Evolutionary conservation across 1,140 invertebrate species (phyloP).

Genomic region (Cotesia typhae): DNA sequence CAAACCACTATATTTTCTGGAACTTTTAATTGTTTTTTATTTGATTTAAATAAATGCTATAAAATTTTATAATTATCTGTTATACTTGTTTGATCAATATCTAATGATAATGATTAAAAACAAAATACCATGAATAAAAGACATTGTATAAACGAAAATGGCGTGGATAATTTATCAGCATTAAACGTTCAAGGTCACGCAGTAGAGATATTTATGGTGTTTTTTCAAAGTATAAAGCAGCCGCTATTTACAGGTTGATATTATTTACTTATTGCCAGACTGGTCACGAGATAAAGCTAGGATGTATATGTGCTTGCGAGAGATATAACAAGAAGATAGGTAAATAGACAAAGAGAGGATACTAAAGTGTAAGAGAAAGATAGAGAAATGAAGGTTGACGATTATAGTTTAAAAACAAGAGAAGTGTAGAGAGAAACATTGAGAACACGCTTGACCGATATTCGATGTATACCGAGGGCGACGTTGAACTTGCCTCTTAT

Average conservation of each 20-base stretch:
- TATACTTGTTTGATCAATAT: too few relatives aligned
- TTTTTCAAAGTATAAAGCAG: constrained; percentile 6
- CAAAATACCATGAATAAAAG: too few relatives aligned
- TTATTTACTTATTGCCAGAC: constrained; percentile 22
- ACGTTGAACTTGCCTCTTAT: constrained; percentile 31
- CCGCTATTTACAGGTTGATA: constrained; percentile 21
- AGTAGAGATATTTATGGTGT: constrained; percentile 28
- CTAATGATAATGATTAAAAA: too few relatives aligned
- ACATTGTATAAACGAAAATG: too few relatives aligned
- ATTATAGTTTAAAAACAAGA: too few relatives aligned
- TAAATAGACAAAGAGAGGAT: background rate
- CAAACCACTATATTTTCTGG: too few relatives aligned
- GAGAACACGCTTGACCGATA: constrained; percentile 20
- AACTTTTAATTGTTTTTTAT: too few relatives aligned
- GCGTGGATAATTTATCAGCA: background rate
- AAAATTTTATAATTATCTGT: too few relatives aligned
- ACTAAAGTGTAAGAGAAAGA: background rate
- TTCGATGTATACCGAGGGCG: constrained; percentile 24
- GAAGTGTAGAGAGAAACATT: background rate
- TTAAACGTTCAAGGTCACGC: constrained; percentile 27
- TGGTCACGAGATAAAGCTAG: too few relatives aligned
- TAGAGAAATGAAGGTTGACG: background rate
- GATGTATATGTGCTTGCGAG: background rate
- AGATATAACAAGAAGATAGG: background rate
- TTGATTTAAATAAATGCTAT: too few relatives aligned